Evolutionary conservation across 1,140 invertebrate species (phyloP).

Genomic region (Tyrophagus putrescentiae): DNA sequence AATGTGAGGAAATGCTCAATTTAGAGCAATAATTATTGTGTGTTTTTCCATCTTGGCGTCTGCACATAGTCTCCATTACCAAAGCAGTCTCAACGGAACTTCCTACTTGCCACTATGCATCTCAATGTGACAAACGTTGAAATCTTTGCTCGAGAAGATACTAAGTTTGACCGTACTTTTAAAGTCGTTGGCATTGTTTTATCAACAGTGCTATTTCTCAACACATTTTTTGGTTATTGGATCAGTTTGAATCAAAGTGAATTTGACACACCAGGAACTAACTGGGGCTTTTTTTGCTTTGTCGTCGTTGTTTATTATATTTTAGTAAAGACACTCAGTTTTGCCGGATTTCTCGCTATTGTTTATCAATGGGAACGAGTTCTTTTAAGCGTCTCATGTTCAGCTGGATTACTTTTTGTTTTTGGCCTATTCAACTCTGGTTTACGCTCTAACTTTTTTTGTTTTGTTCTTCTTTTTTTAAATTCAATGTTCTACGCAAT

Average conservation of each 20-base stretch:
- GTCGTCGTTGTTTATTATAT: neutral
- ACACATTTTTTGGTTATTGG: conserved; percentile 4
- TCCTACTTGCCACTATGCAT: no score
- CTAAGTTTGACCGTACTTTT: neutral
- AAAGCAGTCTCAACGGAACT: no score
- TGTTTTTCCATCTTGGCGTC: no score
- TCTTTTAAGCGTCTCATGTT: neutral
- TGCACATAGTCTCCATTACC: no score
- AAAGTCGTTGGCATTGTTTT: neutral
- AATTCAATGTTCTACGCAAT: neutral
- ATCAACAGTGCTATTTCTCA: neutral
- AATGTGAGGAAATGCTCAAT: no score
- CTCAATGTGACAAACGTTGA: conserved; percentile 3
- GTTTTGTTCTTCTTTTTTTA: neutral
- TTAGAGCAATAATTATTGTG: no score
- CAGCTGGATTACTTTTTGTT: neutral
- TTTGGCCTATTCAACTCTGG: neutral
- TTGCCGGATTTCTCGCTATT: neutral
- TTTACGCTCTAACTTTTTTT: neutral
- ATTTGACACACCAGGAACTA: neutral
- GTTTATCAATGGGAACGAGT: neutral
- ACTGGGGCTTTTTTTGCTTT: neutral
- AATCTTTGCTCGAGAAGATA: neutral
- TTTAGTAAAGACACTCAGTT: neutral
- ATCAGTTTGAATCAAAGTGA: neutral